Conservation (phyloP, 1,140 invertebrate species). For the Pseudomyrmex gracilis region DNA sequence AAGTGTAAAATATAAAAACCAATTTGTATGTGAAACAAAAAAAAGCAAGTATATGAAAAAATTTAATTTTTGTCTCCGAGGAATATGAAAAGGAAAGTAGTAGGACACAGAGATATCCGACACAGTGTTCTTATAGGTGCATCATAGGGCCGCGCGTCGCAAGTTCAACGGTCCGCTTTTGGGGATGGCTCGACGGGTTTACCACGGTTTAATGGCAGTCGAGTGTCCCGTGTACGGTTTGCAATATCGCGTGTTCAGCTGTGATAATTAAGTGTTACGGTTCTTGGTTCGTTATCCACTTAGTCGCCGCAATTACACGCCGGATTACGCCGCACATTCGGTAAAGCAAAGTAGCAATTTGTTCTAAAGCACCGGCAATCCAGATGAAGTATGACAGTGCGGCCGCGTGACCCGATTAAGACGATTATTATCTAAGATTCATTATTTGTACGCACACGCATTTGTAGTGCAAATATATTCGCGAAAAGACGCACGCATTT, state of each 20-base stretch:
- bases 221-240: constrained; percentile 45
- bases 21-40: no score
- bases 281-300: constrained; percentile 70
- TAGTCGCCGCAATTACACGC: constrained; percentile 65
- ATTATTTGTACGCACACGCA: constrained; percentile 11
- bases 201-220: constrained; percentile 45
- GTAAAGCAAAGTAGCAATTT: constrained; percentile 64
- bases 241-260: constrained; percentile 66
- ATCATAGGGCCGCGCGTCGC: background rate
- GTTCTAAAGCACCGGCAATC: constrained; percentile 51
- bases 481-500: background rate
- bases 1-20: no score
- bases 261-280: constrained; percentile 70
- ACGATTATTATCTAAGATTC: constrained; percentile 53
- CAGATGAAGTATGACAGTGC: constrained; percentile 42
- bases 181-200: constrained; percentile 26
- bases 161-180: constrained; percentile 35
- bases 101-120: background rate
- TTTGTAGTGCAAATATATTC: background rate
- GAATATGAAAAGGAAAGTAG: background rate
- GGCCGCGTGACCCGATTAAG: constrained; percentile 31
- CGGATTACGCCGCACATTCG: constrained; percentile 62
- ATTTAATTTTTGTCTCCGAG: background rate
- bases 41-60: background rate
- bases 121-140: background rate